These are phyloP conservation scores for Drosophila equinoxialis DNA, from an alignment of 1,140 invertebrate species.

Conservation along the genomic window DNA sequence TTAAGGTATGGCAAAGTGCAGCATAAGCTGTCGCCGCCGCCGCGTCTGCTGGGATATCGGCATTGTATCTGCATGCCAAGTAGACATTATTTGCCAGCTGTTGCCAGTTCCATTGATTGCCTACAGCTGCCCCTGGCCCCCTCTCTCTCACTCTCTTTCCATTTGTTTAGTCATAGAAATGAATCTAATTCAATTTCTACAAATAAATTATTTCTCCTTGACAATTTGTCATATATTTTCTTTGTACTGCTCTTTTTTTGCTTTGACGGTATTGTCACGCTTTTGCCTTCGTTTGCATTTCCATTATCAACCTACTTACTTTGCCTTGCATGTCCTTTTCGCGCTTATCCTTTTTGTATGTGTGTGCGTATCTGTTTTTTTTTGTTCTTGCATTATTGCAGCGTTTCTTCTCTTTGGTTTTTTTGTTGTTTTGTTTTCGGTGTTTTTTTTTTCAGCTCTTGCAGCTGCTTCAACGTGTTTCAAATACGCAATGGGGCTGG, in stretches of 20 bases:
- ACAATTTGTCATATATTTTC: conserved; percentile 50
- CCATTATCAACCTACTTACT: conserved; percentile 32
- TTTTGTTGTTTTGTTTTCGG: background rate
- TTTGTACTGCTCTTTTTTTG: background rate
- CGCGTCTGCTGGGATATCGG: background rate
- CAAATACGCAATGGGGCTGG: conserved; percentile 69
- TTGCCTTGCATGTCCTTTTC: conserved; percentile 4
- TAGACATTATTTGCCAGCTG: conserved; percentile 19
- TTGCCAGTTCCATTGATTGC: conserved; percentile 45
- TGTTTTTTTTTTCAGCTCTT: conserved; percentile 39
- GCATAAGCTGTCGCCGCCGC: conserved; percentile 32
- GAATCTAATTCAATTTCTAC: background rate
- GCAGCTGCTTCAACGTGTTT: conserved; percentile 77
- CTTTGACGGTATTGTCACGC: conserved; percentile 39
- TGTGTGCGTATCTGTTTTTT: background rate
- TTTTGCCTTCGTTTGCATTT: conserved; percentile 47
- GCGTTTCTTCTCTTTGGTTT: conserved; percentile 27
- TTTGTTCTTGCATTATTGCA: conserved; percentile 53
- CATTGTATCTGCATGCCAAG: conserved; percentile 32
- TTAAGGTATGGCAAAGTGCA: conserved; percentile 48
- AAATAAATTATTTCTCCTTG: conserved; percentile 45
- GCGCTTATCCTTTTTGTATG: conserved; percentile 17
- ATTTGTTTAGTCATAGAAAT: background rate
- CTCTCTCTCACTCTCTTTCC: background rate
- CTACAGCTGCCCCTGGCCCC: background rate